These are phyloP conservation scores for Cygnus olor DNA, from an alignment of 2,797 vertebrate genomes.

Conservation along the genomic window DNA sequence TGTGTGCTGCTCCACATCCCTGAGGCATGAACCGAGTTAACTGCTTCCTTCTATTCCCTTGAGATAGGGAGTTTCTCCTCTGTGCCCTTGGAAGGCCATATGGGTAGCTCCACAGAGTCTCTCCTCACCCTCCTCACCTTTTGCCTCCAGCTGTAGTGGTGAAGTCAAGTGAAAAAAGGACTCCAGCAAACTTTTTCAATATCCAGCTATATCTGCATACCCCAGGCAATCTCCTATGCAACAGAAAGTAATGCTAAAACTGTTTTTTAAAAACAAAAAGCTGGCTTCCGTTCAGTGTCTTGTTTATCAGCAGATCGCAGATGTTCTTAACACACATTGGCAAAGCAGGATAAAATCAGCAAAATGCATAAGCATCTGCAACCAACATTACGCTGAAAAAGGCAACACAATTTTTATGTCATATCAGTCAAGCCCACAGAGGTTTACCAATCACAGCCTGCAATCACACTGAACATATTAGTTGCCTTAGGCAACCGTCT, in stretches of 20 bases:
- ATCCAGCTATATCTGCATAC: background rate
- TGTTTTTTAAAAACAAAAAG: background rate
- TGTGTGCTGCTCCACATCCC: background rate
- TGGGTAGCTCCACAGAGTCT: background rate
- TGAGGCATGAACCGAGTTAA: background rate
- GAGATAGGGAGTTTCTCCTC: background rate
- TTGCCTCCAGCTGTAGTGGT: background rate
- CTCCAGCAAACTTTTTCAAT: background rate
- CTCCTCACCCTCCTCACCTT: background rate
- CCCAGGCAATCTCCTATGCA: background rate
- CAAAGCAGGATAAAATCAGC: slow-evolving; percentile 3
- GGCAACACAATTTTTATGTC: background rate
- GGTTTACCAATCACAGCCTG: slow-evolving; percentile 21
- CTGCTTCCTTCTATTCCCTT: background rate
- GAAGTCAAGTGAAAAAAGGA: background rate
- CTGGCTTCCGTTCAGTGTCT: background rate
- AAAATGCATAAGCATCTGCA: slow-evolving; percentile 3
- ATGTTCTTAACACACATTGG: background rate
- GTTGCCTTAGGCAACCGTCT: slow-evolving; percentile 31
- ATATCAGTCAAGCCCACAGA: background rate
- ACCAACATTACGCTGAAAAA: slow-evolving; percentile 2
- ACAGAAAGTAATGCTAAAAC: background rate
- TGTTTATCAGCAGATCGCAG: slow-evolving; percentile 20
- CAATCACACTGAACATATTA: background rate
- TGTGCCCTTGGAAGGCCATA: accelerated